Base-by-base conservation (phyloP, 2,888 invertebrate genomes). In the Hyppa rectilinea region DNA sequence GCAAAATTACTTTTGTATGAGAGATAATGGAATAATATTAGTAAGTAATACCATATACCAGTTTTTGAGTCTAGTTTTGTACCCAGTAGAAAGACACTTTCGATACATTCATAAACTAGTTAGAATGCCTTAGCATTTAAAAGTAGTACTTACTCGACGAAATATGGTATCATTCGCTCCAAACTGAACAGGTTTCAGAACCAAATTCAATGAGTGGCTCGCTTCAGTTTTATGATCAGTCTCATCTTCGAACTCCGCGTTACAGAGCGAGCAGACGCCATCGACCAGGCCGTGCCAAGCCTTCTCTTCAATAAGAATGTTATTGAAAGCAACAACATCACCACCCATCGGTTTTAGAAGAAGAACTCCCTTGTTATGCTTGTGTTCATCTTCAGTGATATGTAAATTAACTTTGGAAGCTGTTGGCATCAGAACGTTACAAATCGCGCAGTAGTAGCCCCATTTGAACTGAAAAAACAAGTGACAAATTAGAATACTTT, bases 391-490 rank as follows among this genome's bases (percentile, higher is more conserved):
- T 45, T 92, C 92, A 12, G 71, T 59, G 0, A 92, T 62, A 45
- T 94, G 94, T 12, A 93, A 50, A 6, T 85, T 84, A 0, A 92
- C 89, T 79, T 91, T 91, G 1, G 88, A 78, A 0, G 87, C 78
- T 3, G 90, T 91, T 2, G 87, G 62, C 10, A 94, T 71, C 6
- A 93, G 61, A 0, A 84, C 47, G 61, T 91, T 89, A 82, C 94
- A 94, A 60, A 86, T 87, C 61, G 91, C 91, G 60, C 94, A 94
- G 79, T 85, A 93, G 74, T 94, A 94, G 14, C 92, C 91, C 4
- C 82, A 81, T 71, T 89, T 90, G 17, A 93, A 90, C 94, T 94
- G 87, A 34, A 60, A 68, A 43, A 53, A 53, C 12, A 40, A 74
- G 2, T n/a, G 5, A 29, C 10, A 12, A 23, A 26, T 26, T 26